Base-by-base conservation (phyloP, 2,113 vertebrate genomes). In the Bos indicus region DNA sequence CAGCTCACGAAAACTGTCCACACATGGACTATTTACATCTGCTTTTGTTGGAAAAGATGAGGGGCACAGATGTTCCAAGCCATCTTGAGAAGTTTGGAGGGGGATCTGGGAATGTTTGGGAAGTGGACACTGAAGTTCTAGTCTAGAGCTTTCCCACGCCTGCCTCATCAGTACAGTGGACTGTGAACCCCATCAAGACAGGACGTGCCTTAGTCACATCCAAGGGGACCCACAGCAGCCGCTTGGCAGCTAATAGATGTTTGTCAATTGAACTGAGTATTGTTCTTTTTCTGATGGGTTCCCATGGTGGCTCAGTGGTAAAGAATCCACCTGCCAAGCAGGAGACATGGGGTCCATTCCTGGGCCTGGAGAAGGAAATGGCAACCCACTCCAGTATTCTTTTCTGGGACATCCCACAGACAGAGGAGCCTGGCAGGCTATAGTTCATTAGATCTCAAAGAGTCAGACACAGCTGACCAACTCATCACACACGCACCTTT, bases 251-350 rank as follows among this genome's bases (percentile, higher is more conserved):
- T 26, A 28, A 25, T 5, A 33, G 40, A 4, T 25, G n/a, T n/a
- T 16, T 0, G 3, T 15, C n/a, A 0, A 6, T 30, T 2, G 0
- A 48, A 43, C 3, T 14, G 54, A 92, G 33, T 3, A 1, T 26
- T 15, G 3, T 51, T 48, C 6, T 46, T 56, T 94, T 59, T 62
- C 46, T 13, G 60, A 21, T 23, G 67, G 19, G 67, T 74, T 74
- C 21, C 67, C 67, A 71, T 2, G n/a, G n/a, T 40, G 67, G 67
- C 19, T 71, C n/a, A 74, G 67, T 40, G 67, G 67, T 40, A 23
- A 74, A 74, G 67, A 74, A 40, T 74, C n/a, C 67, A 74, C n/a
- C n/a, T 74, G 67, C 19, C 67, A 40, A 40, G 67, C n/a, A 23
- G n/a, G 19, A 74, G n/a, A 74, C 67, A 40, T 1, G 4, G n/a